Evolutionary conservation across 2,797 vertebrate species (phyloP).

Genomic region (Xenopus petersii): DNA sequence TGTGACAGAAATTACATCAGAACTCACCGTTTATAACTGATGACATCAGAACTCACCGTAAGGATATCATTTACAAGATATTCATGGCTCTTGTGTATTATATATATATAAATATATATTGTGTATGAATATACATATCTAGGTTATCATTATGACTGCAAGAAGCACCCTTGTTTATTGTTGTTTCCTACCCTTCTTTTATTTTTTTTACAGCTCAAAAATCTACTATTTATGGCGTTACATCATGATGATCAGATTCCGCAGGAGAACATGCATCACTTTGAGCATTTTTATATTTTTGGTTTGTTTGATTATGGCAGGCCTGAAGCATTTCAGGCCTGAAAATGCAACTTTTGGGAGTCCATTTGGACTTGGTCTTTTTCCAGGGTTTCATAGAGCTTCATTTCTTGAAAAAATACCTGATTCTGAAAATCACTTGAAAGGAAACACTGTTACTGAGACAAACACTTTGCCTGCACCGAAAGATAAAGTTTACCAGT

Average conservation of each 20-base stretch:
- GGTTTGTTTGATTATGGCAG: conserved; percentile 78
- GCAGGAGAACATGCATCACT: conserved; percentile 79
- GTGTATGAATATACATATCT: no score
- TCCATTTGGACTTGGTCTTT: conserved; percentile 69
- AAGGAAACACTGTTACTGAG: conserved; percentile 51
- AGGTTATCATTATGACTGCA: no score
- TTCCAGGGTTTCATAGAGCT: conserved; percentile 64
- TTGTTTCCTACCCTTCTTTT: no score
- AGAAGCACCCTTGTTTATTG: no score
- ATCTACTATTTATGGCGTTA: conserved; percentile 62
- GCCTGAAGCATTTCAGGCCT: conserved; percentile 80
- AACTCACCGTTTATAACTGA: no score
- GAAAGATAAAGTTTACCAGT: conserved; percentile 52
- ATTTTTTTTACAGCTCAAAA: conserved; percentile 16
- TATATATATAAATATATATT: no score
- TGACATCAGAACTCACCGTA: no score
- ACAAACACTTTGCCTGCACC: conserved; percentile 47
- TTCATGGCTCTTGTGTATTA: no score
- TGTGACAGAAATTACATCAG: no score
- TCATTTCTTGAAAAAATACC: conserved; percentile 53
- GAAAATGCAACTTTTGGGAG: conserved; percentile 71
- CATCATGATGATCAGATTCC: conserved; percentile 89
- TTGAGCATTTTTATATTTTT: conserved; percentile 77
- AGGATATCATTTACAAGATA: no score
- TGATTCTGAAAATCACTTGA: conserved; percentile 48